A percentile compares a stretch with the other conserved stretches of the same genome.
These are phyloP conservation scores for Sebastes kiyomatsui DNA, from an alignment of 2,797 vertebrate species.

Conservation along the genomic window DNA sequence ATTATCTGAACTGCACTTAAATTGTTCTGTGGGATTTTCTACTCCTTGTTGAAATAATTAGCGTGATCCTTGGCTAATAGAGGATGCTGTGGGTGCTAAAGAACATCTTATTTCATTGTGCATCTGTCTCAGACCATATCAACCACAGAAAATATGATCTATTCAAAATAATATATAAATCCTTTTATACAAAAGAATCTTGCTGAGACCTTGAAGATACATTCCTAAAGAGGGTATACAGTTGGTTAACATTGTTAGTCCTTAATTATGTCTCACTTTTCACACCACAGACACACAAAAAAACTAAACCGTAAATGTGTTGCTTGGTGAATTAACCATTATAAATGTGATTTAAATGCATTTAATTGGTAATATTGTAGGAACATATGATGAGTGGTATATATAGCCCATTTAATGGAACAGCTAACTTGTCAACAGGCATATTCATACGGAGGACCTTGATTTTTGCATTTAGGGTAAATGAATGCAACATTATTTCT, in stretches of 20 bases:
- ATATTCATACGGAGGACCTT: background rate
- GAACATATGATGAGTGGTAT: background rate
- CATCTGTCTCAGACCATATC: background rate
- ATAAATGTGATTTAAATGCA: background rate
- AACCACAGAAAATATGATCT: background rate
- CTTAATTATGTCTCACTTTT: background rate
- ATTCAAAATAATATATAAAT: background rate
- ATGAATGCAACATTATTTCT: slow-evolving; percentile 30
- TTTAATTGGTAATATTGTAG: background rate
- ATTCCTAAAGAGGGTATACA: background rate
- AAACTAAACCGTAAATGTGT: background rate
- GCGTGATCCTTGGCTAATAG: background rate
- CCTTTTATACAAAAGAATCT: background rate
- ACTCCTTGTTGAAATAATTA: background rate
- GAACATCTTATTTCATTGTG: background rate
- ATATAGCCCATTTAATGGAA: background rate
- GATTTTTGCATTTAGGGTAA: slow-evolving; percentile 44
- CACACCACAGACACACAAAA: background rate
- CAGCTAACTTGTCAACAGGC: background rate
- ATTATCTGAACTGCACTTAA: background rate
- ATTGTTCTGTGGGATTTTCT: background rate
- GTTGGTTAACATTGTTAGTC: background rate
- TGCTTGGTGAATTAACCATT: background rate
- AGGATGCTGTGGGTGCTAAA: background rate
- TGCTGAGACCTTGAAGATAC: background rate